These are phyloP conservation scores for Phalanger gymnotis DNA, from an alignment of 2,797 vertebrate species.

Conservation along the genomic window DNA sequence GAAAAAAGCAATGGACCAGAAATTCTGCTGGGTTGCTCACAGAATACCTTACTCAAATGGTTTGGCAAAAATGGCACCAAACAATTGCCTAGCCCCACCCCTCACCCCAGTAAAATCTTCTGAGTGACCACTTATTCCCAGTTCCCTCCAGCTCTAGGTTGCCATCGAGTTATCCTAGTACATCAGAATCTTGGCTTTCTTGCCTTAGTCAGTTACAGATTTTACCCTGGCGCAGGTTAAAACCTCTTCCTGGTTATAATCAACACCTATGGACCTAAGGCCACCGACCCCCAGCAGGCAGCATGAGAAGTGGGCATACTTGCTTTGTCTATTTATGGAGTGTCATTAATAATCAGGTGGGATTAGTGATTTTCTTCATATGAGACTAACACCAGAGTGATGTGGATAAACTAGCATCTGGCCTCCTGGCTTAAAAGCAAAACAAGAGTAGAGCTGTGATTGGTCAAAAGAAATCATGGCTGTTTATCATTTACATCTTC, in stretches of 20 bases:
- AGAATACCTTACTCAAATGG: neutral
- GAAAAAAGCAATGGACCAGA: neutral
- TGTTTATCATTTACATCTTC: neutral
- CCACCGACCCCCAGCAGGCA: neutral
- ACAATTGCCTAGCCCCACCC: accelerated
- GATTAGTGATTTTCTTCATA: neutral
- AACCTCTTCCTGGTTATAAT: neutral
- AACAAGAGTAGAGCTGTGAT: neutral
- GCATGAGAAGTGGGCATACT: neutral
- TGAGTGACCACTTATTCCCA: neutral
- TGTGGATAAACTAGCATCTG: neutral
- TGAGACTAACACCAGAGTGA: neutral
- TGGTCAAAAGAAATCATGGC: slow-evolving; percentile 34
- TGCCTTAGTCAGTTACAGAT: neutral
- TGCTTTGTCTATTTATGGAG: neutral
- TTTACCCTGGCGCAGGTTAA: neutral
- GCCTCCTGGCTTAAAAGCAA: neutral
- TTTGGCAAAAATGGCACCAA: neutral
- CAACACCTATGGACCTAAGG: neutral
- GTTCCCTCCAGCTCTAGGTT: accelerated
- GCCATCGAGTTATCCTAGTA: neutral
- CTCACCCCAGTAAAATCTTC: neutral
- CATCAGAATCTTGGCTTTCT: neutral
- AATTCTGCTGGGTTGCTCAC: neutral
- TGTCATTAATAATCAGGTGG: neutral